A percentile compares a stretch with the other conserved stretches of the same genome.
Conservation (phyloP, 2,113 vertebrate genomes). For the Catharus fuscescens region DNA sequence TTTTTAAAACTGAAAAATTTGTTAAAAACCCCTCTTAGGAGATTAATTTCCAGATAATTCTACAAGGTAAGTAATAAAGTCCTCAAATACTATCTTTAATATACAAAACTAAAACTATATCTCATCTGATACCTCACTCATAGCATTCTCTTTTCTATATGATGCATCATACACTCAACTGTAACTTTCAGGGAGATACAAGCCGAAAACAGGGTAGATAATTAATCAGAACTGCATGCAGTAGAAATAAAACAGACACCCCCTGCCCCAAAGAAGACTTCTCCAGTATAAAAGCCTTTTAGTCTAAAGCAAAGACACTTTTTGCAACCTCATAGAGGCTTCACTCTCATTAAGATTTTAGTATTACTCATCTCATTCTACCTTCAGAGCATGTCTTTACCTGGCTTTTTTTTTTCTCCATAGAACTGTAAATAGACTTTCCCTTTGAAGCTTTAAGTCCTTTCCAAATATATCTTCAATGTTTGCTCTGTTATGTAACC, state of each 20-base stretch:
- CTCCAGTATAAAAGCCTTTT: background rate
- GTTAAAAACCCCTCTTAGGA: background rate
- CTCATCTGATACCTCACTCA: background rate
- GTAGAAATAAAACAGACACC: background rate
- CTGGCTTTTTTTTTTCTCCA: background rate
- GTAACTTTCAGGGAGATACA: background rate
- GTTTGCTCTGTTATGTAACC: constrained; percentile 55
- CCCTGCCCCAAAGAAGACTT: background rate
- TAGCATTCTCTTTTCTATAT: background rate
- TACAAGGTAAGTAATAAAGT: background rate
- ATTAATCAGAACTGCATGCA: background rate
- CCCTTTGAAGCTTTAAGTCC: constrained; percentile 60
- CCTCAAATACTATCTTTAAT: background rate
- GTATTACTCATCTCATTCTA: background rate
- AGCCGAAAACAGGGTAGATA: background rate
- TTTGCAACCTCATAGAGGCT: background rate
- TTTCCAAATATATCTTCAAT: constrained; percentile 67
- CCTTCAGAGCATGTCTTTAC: background rate
- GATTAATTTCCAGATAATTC: background rate
- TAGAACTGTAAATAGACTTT: constrained; percentile 47
- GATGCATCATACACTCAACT: background rate
- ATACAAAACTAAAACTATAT: background rate
- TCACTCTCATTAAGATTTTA: background rate
- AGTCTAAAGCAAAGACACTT: background rate
- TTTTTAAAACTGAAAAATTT: background rate